A percentile compares a stretch with the other conserved stretches of the same genome.
Evolutionary conservation across 2,888 invertebrate species (phyloP).

Genomic region (Caenorhabditis sp.): DNA sequence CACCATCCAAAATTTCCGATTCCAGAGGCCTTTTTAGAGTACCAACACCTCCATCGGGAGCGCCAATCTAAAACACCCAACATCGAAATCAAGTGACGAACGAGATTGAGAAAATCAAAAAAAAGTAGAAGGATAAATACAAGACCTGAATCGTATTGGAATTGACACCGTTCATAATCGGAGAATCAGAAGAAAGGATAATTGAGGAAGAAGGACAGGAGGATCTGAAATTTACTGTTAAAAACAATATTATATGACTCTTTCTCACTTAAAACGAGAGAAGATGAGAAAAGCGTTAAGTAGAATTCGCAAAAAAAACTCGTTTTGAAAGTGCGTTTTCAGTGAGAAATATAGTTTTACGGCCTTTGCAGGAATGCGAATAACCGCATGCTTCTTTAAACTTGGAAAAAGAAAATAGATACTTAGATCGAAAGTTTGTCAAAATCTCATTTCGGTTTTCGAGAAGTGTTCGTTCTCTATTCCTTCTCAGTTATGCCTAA

Average conservation of each 20-base stretch:
- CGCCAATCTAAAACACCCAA: conserved; percentile 37
- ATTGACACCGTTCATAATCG: conserved; percentile 51
- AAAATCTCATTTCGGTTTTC: no score
- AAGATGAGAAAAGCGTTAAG: neutral
- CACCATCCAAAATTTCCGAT: conserved; percentile 46
- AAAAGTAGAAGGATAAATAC: conserved; percentile 19
- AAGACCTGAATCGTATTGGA: conserved; percentile 59
- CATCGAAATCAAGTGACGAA: neutral
- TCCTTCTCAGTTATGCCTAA: no score
- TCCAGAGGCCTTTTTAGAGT: conserved; percentile 40
- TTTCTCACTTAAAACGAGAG: neutral
- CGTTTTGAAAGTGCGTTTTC: neutral
- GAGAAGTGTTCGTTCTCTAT: no score
- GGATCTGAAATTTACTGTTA: conserved; percentile 44
- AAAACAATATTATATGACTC: neutral
- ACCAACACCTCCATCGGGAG: conserved; percentile 36
- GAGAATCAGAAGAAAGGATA: conserved; percentile 33
- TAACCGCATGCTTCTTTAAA: no score
- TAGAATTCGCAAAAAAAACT: neutral
- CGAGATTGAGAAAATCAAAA: neutral
- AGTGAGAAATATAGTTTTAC: neutral
- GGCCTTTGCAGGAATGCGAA: no score
- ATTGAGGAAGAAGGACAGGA: conserved; percentile 25
- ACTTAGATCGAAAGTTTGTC: no score
- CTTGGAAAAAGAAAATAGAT: no score